phyloP scores from a whole-genome alignment of 2,888 invertebrate species.

The Adelognathus sp. region DNA sequence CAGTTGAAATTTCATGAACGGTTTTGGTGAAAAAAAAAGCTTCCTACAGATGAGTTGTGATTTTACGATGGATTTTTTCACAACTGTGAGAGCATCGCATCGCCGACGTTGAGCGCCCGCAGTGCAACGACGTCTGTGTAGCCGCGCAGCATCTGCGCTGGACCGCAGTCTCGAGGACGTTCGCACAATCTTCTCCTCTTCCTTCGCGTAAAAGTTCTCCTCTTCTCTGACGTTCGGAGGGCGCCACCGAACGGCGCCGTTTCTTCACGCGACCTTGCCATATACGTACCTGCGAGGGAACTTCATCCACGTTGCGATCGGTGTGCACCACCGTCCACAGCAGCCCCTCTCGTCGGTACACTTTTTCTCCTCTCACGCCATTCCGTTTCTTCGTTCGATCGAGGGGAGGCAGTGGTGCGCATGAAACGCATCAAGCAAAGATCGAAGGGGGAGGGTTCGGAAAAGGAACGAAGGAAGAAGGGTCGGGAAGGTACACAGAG shows the following conservation, averaged over 20 bases:
- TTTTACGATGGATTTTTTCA: too few species aligned
- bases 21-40: too few species aligned
- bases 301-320: constrained; percentile 33
- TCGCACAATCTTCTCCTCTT: constrained; percentile 3
- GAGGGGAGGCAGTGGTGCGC: constrained; percentile 36
- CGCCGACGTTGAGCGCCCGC: not conserved
- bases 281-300: constrained; percentile 24
- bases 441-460: not conserved
- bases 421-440: constrained; percentile 10
- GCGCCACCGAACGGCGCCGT: constrained; percentile 73
- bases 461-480: constrained; percentile 26
- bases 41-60: too few species aligned
- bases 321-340: not conserved
- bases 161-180: constrained; percentile 8
- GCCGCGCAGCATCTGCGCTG: not conserved
- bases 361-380: constrained; percentile 54
- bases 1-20: too few species aligned
- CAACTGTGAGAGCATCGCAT: not conserved
- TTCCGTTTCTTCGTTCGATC: constrained; percentile 26
- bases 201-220: constrained; percentile 34
- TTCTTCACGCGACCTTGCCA: constrained; percentile 51
- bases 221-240: constrained; percentile 63
- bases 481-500: constrained; percentile 40
- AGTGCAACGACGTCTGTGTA: not conserved
- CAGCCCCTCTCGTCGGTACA: constrained; percentile 40